Evolutionary conservation across 2,888 invertebrate genomes (phyloP), one percentile per base, ranked within the genome.

Genomic region (Eupeodes latifasciatus): DNA sequence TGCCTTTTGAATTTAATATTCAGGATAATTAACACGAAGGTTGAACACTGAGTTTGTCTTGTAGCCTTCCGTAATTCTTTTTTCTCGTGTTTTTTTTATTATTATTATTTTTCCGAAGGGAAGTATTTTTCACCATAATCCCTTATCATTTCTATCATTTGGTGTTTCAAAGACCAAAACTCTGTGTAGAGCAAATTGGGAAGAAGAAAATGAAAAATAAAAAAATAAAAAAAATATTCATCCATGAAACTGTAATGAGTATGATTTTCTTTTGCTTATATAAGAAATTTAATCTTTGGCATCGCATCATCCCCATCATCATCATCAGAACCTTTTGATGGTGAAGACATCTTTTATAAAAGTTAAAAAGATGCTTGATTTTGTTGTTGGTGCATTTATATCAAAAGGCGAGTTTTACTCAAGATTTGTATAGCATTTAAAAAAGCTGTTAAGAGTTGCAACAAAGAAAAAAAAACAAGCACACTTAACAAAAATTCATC

Each of bases 1-100:
- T 87, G 87, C 84, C 87, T 87, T 87, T 84, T 81, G 87, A 87
- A 80, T 87, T 87, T 87, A 87, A 87, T 87, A 87, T 87, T 87
- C 87, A 84, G 80, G 76, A 87, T 87, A 87, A 87, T 87, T 87
- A 87, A 87, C 87, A 87, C 80, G 84, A 81, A 83, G 76, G 83
- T 87, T 87, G 80, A 87, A 87, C 80, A 77, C 75, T 61, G 72
- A 44, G 77, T 77, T 84, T 80, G 57, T 57, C 83, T 76, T 87
- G 76, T 76, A 78, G 40, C 59, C 71, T 57, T 75, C 64, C 44
- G 51, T 80, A 16, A 36, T 62, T 27, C 27, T 27, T 16, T 14
- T 27, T n/a, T 11, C 11, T 9, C 27, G 19, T 66, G 34, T 49
- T 59, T 57, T 16, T 59, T n/a, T 59, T 59, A 14, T 59, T 59